Conservation (phyloP, 1,140 invertebrate species). For the Euura saliciscinereae region DNA sequence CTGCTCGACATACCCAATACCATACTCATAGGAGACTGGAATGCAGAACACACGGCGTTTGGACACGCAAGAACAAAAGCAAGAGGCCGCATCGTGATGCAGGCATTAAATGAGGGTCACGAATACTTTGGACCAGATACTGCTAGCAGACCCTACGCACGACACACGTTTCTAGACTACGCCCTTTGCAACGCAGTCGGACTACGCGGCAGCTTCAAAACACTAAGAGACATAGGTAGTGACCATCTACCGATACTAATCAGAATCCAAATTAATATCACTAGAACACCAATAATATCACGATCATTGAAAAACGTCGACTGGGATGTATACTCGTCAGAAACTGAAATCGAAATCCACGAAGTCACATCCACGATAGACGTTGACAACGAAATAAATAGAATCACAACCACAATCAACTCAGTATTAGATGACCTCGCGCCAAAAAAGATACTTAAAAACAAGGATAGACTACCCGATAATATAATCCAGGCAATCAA, state of each 20-base stretch:
- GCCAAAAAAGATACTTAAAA: neutral
- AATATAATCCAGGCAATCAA: neutral
- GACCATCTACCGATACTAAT: conserved; percentile 12
- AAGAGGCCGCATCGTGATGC: conserved; percentile 6
- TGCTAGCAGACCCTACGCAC: neutral
- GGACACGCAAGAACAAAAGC: conserved; percentile 9
- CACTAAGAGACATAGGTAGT: conserved; percentile 1
- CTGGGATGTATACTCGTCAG: neutral
- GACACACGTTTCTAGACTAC: conserved; percentile 12
- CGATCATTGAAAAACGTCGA: conserved; percentile 7
- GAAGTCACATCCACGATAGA: too few species aligned
- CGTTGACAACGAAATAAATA: too few species aligned
- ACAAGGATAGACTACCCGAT: neutral
- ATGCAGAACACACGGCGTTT: conserved; percentile 10
- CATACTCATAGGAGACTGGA: conserved; percentile 12
- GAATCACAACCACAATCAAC: neutral
- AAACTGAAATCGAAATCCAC: too few species aligned
- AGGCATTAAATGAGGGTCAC: conserved; percentile 6
- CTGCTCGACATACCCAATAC: neutral
- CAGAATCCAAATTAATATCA: conserved; percentile 9
- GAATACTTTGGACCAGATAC: conserved; percentile 10
- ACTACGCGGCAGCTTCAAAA: neutral
- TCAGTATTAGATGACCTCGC: neutral
- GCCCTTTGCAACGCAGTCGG: neutral
- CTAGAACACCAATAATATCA: neutral